Evolutionary conservation across 2,888 invertebrate genomes (phyloP).

Genomic region (Eremobia ochroleuca): DNA sequence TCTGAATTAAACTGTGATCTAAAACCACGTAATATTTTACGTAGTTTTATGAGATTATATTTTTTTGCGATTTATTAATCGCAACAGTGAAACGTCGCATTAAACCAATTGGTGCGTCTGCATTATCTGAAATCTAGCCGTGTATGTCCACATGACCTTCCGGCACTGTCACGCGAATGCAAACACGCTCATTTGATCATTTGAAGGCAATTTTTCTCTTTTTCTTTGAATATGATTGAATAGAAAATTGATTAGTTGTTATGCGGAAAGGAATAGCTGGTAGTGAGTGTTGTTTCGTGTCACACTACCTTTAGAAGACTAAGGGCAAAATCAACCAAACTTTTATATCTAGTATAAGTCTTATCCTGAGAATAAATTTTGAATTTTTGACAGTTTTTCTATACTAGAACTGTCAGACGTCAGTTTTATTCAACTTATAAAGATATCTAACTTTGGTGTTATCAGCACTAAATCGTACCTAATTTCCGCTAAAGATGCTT

Average conservation of each 20-base stretch:
- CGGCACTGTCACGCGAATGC: slow-evolving; percentile 60
- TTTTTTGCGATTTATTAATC: slow-evolving; percentile 18
- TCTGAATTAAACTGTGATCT: neutral
- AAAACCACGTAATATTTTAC: neutral
- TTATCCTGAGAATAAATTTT: too few species aligned
- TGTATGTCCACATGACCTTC: slow-evolving; percentile 63
- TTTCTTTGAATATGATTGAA: neutral
- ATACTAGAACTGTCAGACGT: too few species aligned
- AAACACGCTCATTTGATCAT: slow-evolving; percentile 20
- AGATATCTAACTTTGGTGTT: too few species aligned
- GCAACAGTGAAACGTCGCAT: slow-evolving; percentile 44
- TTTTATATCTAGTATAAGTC: neutral
- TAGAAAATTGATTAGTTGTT: slow-evolving; percentile 1
- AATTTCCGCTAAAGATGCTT: neutral
- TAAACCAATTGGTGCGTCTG: slow-evolving; percentile 50
- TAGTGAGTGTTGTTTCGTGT: neutral
- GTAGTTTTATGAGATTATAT: neutral
- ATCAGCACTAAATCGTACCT: neutral
- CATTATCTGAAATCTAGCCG: slow-evolving; percentile 58
- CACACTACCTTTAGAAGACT: neutral
- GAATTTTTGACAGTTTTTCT: too few species aligned
- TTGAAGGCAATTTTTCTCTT: slow-evolving; percentile 3
- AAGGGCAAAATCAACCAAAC: neutral
- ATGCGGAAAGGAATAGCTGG: neutral
- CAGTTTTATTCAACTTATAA: too few species aligned